Evolutionary conservation across 35 echinoderm and acorn worm genomes (phyloP).

Genomic region (Strongylocentrotus purpuratus): DNA sequence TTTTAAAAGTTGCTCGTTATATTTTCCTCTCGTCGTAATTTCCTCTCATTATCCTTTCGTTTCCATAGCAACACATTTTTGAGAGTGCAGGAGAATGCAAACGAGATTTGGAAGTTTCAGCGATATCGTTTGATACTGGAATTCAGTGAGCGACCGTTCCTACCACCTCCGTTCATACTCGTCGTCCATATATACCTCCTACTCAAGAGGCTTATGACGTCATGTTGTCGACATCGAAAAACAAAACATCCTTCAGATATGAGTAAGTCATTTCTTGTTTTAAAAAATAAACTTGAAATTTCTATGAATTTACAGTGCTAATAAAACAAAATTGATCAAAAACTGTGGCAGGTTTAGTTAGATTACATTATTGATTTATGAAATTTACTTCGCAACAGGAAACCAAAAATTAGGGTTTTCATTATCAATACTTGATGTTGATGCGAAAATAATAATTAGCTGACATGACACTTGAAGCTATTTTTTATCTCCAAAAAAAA

Average conservation of each 20-base stretch:
- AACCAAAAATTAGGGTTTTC: too few relatives aligned
- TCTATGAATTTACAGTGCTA: too few relatives aligned
- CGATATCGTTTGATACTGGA: slow-evolving; percentile 89
- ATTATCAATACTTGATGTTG: too few relatives aligned
- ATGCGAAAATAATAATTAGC: too few relatives aligned
- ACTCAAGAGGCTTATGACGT: slow-evolving; percentile 59
- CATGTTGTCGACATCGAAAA: slow-evolving; percentile 54
- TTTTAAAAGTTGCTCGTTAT: too few relatives aligned
- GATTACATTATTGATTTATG: too few relatives aligned
- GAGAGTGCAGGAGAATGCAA: slow-evolving; percentile 87
- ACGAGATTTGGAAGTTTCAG: slow-evolving; percentile 94
- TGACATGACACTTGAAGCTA: too few relatives aligned
- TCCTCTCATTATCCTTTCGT: background rate
- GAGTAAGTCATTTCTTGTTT: slow-evolving; percentile 44
- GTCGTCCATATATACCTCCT: slow-evolving; percentile 74
- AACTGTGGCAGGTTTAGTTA: too few relatives aligned
- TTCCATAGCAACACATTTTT: slow-evolving; percentile 81
- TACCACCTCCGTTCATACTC: slow-evolving; percentile 89
- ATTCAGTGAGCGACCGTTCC: slow-evolving; percentile 75
- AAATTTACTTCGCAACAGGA: too few relatives aligned
- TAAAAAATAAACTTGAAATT: too few relatives aligned
- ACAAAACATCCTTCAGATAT: slow-evolving; percentile 18
- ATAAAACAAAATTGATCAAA: too few relatives aligned
- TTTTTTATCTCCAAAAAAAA: too few relatives aligned
- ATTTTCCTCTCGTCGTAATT: background rate